Conservation (phyloP, 2,113 vertebrate species). For the Dromiciops gliroides region DNA sequence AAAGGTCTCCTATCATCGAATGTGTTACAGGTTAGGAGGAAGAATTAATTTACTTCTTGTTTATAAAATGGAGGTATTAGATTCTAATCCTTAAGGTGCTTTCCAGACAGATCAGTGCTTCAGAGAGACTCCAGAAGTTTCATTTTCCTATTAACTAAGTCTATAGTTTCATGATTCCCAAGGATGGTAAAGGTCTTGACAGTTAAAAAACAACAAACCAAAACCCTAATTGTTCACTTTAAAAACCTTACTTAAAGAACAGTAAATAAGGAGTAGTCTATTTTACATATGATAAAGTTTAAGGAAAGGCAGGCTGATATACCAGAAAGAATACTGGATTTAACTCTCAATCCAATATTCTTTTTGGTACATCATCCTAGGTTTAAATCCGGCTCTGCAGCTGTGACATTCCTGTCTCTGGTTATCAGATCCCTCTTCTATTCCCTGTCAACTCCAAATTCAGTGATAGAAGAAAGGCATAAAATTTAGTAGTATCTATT, state of each 20-base stretch:
- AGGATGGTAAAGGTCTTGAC: background rate
- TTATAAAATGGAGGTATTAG: background rate
- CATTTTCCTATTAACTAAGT: background rate
- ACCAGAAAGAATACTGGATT: background rate
- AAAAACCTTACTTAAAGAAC: background rate
- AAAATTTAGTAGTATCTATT: background rate
- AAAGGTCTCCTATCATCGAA: background rate
- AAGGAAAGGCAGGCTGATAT: background rate
- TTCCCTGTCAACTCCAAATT: background rate
- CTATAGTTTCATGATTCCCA: background rate
- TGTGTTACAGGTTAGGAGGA: background rate
- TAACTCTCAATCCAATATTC: background rate
- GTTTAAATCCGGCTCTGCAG: background rate
- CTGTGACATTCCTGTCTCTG: background rate
- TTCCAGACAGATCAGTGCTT: background rate
- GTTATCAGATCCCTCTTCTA: background rate
- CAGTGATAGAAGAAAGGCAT: background rate
- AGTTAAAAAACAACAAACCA: too few species aligned
- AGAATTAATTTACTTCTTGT: background rate
- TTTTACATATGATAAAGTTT: background rate
- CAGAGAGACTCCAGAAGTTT: background rate
- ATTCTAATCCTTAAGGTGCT: background rate
- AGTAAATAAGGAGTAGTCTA: background rate
- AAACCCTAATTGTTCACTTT: background rate
- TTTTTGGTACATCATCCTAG: background rate